phyloP scores from a whole-genome alignment of 2,113 vertebrate genomes.

The Tichodroma muraria region DNA sequence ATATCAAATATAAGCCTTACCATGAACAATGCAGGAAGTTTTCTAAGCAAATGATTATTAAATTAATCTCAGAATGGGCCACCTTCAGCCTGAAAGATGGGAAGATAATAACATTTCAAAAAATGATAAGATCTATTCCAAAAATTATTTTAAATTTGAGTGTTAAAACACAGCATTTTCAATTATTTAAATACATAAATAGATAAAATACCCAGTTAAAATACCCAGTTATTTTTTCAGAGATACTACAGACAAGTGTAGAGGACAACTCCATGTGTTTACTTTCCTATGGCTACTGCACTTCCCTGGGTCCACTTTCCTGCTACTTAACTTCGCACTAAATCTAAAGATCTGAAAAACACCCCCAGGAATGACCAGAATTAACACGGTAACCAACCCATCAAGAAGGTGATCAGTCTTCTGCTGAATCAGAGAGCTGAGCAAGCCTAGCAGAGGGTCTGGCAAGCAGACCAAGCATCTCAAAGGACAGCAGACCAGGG shows the following conservation, averaged over 20 bases:
- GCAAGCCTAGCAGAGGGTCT: neutral
- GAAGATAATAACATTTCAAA: neutral
- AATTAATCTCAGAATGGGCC: constrained; percentile 45
- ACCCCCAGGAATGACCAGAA: neutral
- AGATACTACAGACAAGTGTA: neutral
- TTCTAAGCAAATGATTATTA: constrained; percentile 59
- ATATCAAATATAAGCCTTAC: constrained; percentile 52
- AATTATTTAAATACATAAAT: neutral
- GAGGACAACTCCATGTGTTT: neutral
- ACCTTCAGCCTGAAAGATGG: constrained; percentile 64
- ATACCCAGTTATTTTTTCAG: neutral
- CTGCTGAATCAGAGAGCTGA: neutral
- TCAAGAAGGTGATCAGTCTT: neutral
- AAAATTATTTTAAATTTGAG: neutral
- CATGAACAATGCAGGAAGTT: constrained; percentile 75
- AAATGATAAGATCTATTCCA: neutral
- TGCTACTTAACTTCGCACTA: neutral
- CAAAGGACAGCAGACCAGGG: neutral
- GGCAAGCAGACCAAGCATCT: neutral
- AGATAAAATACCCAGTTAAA: neutral
- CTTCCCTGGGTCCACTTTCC: neutral
- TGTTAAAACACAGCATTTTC: neutral
- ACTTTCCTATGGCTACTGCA: neutral
- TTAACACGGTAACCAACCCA: neutral
- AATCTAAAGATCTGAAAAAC: neutral